These are phyloP conservation scores for Galaxias olidus DNA, from an alignment of 2,797 vertebrate species.

Conservation along the genomic window DNA sequence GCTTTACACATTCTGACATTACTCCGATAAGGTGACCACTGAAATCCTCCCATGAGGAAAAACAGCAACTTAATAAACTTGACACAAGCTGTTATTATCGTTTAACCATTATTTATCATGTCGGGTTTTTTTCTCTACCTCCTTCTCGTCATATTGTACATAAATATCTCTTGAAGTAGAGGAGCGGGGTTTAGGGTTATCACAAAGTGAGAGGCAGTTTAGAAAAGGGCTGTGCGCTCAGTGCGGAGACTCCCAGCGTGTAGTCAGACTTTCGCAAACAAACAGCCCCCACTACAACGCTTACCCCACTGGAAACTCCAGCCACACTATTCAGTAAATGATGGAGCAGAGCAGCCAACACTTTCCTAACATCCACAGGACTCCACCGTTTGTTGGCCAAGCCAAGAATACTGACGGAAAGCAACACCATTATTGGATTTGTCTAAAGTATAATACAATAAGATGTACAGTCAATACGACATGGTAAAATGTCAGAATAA, in stretches of 20 bases:
- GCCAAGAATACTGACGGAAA: constrained; percentile 33
- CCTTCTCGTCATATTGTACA: constrained; percentile 24
- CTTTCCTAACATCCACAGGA: constrained; percentile 59
- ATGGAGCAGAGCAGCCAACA: constrained; percentile 59
- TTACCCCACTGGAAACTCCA: constrained; percentile 71
- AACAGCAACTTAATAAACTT: constrained; percentile 32
- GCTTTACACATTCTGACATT: constrained; percentile 49
- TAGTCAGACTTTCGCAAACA: constrained; percentile 49
- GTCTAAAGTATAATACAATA: not conserved
- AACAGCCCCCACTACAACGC: constrained; percentile 57
- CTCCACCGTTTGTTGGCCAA: constrained; percentile 24
- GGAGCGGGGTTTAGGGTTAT: constrained; percentile 23
- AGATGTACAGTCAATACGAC: not conserved
- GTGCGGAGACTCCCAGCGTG: constrained; percentile 9
- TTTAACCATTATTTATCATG: constrained; percentile 35
- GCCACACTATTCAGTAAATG: constrained; percentile 69
- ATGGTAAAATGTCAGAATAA: not conserved
- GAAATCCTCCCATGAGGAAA: constrained; percentile 35
- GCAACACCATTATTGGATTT: too few species aligned
- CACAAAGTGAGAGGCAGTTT: constrained; percentile 26
- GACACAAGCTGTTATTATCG: constrained; percentile 26
- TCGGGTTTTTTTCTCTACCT: constrained; percentile 15
- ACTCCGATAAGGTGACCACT: constrained; percentile 49
- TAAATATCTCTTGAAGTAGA: constrained; percentile 16
- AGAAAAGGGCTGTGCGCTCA: constrained; percentile 19